Conservation (phyloP, 2,888 invertebrate species). For the Caradrina clavipalpis region DNA sequence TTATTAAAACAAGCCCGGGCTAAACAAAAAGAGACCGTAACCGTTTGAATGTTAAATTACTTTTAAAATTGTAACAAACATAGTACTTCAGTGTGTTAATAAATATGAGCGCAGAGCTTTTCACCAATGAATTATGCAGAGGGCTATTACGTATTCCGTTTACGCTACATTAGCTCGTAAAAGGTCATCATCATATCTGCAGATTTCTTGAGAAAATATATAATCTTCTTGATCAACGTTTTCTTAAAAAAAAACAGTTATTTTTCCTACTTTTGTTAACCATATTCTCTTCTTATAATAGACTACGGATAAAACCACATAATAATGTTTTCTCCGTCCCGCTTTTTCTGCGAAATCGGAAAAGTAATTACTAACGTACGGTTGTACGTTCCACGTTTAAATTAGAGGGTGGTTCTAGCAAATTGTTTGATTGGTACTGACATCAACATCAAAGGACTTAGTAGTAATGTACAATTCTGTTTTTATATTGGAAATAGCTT, state of each 20-base stretch:
- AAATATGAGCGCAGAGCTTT: slow-evolving; percentile 30
- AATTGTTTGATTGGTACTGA: neutral
- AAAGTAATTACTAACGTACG: slow-evolving; percentile 3
- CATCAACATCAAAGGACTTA: too few relatives aligned
- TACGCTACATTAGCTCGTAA: slow-evolving; percentile 49
- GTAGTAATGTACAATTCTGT: neutral
- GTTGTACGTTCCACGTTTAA: neutral
- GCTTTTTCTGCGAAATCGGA: slow-evolving; percentile 12
- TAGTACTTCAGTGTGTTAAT: slow-evolving; percentile 22
- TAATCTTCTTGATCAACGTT: neutral
- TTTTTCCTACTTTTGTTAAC: too few relatives aligned
- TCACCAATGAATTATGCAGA: slow-evolving; percentile 51
- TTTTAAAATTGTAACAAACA: slow-evolving; percentile 26
- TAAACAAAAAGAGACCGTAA: slow-evolving; percentile 10
- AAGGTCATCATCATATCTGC: slow-evolving; percentile 34
- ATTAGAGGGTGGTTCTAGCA: neutral
- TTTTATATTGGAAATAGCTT: neutral
- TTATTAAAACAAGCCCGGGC: neutral
- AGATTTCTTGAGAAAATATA: slow-evolving; percentile 21
- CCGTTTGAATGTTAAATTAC: slow-evolving; percentile 26
- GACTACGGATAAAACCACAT: neutral
- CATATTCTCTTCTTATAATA: too few relatives aligned
- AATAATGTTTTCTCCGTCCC: neutral
- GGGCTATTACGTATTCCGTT: slow-evolving; percentile 39
- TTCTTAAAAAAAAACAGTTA: neutral